Base-by-base conservation (phyloP, 2,113 vertebrate genomes). In the Tragelaphus imberbis region DNA sequence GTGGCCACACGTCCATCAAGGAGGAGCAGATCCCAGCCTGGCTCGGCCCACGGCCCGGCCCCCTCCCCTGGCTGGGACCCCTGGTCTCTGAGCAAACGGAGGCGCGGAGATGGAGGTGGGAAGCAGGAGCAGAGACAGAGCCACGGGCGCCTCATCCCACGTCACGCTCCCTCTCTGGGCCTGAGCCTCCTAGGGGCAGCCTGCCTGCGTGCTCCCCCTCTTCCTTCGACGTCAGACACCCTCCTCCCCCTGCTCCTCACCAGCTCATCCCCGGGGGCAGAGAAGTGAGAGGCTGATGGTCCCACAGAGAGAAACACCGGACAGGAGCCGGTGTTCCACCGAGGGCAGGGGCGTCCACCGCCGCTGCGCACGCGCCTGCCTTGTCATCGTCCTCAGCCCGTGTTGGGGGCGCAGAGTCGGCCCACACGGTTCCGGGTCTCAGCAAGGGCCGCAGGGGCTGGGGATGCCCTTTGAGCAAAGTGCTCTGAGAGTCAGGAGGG, bases 301-400 rank as follows among this genome's bases (percentile, higher is more conserved):
- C 40, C 65, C 16, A 8, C 1, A 9, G 19, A 28, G 28, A n/a
- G 23, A 51, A 33, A 6, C 23, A 2, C 36, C 10, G 1, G 0
- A 3, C 14, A 7, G 40, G 2, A 4, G 0, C 27, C 1, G 0
- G 17, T 2, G 17, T 21, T 11, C 56, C 6, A 8, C 11, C 2
- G 14, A 5, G 2, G 2, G 21, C 47, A 49, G 19, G 53, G 23
- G 56, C 23, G 25, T 33, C 21, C 6, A 2, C 28, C 6, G 13
- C 61, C 0, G 1, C 33, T 17, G 1, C 19, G 6, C 9, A 0
- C 2, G 47, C 3, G 2, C 33, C 80, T 13, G 27, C 47, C 14
- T 30, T 4, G 2, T 33, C 68, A 1, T 1, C 6, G 28, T 33
- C 23, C 79, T 44, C 53, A 0, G 14, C 33, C 10, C 33, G 3